These are phyloP conservation scores for zebrafish (Danio rerio) DNA, from an alignment of 2,113 vertebrate genomes.

Conservation along the genomic window GRCz12tu NC_133194.1:2733501-2734000, in stretches of 20 bases:
- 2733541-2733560: conserved; percentile 58
- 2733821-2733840: neutral
- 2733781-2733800: neutral
- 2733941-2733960: neutral
- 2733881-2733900: neutral
- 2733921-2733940: neutral
- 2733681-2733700: neutral
- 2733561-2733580: conserved; percentile 72
- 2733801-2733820: neutral
- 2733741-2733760: neutral
- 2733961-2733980: too few relatives aligned
- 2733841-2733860: neutral
- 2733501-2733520: conserved; percentile 9
- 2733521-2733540: conserved; percentile 18
- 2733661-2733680: neutral
- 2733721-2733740: neutral
- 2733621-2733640: conserved; percentile 33
- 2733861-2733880: neutral
- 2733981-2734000: too few relatives aligned
- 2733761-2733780: neutral
- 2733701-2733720: neutral
- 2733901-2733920: neutral
- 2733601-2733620: conserved; percentile 76
- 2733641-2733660: conserved; percentile 5
- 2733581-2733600: conserved; percentile 72